phyloP scores from a whole-genome alignment of 2,888 invertebrate species.

The Morinoia aosen region DNA sequence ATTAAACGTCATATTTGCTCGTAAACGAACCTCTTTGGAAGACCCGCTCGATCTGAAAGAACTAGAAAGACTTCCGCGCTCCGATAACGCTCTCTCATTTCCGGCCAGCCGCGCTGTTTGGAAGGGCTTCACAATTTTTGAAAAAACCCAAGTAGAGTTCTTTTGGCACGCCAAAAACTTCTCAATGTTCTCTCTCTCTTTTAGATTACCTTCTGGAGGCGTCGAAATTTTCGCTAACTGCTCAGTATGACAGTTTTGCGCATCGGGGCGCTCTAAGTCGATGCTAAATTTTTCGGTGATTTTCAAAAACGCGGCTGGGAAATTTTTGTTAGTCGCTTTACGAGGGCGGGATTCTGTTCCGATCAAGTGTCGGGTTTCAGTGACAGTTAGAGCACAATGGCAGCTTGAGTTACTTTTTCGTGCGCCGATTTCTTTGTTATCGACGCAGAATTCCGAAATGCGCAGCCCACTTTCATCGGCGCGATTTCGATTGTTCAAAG shows the following conservation, averaged over 20 bases:
- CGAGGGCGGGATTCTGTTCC: neutral
- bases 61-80: neutral
- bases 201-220: constrained; percentile 2
- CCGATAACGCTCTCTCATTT: constrained; percentile 19
- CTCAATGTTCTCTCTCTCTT: neutral
- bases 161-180: neutral
- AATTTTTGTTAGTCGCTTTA: neutral
- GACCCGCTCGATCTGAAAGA: neutral
- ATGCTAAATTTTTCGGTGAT: neutral
- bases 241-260: neutral
- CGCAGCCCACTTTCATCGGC: neutral
- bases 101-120: neutral
- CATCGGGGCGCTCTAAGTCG: neutral
- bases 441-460: neutral
- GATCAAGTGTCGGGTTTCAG: neutral
- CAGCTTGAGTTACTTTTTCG: neutral
- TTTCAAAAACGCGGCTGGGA: neutral
- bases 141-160: neutral
- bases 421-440: neutral
- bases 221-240: neutral
- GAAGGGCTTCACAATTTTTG: neutral
- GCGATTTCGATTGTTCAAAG: neutral
- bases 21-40: neutral
- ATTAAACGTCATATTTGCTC: neutral
- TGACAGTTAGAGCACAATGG: neutral